These are phyloP conservation scores for Chelonoidis abingdonii DNA, from an alignment of 2,113 vertebrate genomes.

Conservation along the genomic window DNA sequence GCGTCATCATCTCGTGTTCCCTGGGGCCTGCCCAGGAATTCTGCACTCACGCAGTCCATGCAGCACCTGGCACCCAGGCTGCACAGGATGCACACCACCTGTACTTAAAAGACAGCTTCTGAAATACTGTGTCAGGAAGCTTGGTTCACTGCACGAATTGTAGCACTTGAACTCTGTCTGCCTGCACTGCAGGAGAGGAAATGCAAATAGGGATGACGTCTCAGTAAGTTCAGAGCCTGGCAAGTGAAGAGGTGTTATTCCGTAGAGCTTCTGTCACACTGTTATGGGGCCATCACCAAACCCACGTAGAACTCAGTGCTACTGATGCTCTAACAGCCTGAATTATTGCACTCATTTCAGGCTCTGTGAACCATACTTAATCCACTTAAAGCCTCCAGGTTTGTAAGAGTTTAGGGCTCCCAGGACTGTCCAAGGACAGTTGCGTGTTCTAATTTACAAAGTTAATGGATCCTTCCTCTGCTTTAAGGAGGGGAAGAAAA, in stretches of 20 bases:
- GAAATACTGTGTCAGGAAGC: accelerated
- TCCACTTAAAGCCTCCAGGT: neutral
- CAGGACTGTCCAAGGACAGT: neutral
- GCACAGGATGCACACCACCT: neutral
- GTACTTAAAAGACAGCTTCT: neutral
- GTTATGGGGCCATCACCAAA: neutral
- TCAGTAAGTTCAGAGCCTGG: neutral
- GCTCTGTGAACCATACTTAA: neutral
- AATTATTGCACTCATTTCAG: conserved; percentile 14
- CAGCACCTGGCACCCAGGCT: neutral
- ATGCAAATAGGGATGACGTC: neutral
- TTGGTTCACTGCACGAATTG: neutral
- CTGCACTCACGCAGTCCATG: neutral
- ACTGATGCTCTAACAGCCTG: neutral
- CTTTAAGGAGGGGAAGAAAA: neutral
- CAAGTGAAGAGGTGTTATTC: accelerated
- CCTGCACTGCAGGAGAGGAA: accelerated
- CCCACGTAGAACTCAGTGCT: accelerated
- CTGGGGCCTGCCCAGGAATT: neutral
- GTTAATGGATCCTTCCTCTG: neutral
- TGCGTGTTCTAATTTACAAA: neutral
- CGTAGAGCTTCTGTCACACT: neutral
- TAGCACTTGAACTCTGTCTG: neutral
- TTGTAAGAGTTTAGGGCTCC: neutral
- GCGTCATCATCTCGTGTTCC: neutral